Base-by-base conservation (phyloP, 35 echinoderm and acorn worm genomes). In the Ophiothrix spiculata region DNA sequence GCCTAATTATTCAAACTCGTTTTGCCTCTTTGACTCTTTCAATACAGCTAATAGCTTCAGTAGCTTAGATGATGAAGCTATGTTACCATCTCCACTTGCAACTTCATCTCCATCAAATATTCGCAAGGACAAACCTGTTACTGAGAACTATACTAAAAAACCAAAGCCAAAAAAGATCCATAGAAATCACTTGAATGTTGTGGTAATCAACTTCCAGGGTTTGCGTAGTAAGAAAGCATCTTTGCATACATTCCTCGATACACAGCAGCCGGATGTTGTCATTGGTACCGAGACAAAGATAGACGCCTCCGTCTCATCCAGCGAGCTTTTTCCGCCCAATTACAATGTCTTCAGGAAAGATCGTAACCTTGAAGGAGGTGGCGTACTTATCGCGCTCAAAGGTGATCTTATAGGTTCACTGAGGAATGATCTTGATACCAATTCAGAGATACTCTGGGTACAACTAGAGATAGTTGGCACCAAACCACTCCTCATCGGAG, bases 341-440 rank as follows among this genome's bases (percentile, higher is more conserved):
- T 85, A 85, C 83, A 85, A 49, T 11, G 17, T 76, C 37, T 34
- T 64, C 21, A 75, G 60, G 56, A 85, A 85, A 85, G 83, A 85
- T 63, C 1, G 83, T 25, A 35, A 73, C n/a, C 33, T 0, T 35
- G 28, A 25, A 16, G 10, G 54, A 10, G 83, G 83, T 33, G 83
- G 83, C 2, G 75, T 78, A 83, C 21, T 87, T 0, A 75, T 87
- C 11, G 85, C 85, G 14, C 75, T 87, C 40, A 87, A 56, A 32
- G 75, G 85, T 31, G 85, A 87, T 35, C 32, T 79, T 38, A 75
- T 87, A n/a, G 85, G 75, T 42, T 78, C 85, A 17, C 85, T 79
- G 32, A 77, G 85, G 54, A 78, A 33, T 4, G 85, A 87, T 75
- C 49, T 87, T 25, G 85, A 87, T 33, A 79, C 74, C 34, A 33